Evolutionary conservation across 2,113 vertebrate species (phyloP), one percentile per base, ranked within the genome.

Genomic region (Triplophysa dalaica): DNA sequence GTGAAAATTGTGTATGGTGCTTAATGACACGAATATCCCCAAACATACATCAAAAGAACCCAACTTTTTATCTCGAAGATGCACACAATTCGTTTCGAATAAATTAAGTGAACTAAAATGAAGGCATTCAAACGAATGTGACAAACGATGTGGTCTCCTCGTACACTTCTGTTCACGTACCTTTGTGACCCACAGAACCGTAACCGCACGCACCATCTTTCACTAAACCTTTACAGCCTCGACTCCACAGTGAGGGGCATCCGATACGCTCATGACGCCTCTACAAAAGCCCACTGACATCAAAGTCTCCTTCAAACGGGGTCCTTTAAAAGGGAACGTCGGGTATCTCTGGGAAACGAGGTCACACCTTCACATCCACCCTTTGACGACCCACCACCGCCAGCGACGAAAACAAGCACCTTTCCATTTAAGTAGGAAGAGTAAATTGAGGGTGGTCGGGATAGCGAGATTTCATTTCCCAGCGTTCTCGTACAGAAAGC

Each of bases 261-360:
- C 38, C 26, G 75, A 78, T 70, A 90, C 81, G 78, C 89, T 88
- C 84, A 86, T 88, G 88, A 86, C 88, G 85, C 90, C 83, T 86
- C 80, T 63, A 92, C 90, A 93, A 93, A 91, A 87, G 90, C 90
- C 81, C 89, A 43, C 68, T 87, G 62, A 75, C 79, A 85, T 89
- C 84, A 78, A 85, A 92, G 91, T 91, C 90, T 90, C 64, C 70
- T 74, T 85, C 86, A 86, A 89, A 91, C 88, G 90, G 90, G 88
- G 85, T 63, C 70, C 2, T 7, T 8, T 24, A 22, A 70, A 74
- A 64, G 26, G 12, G 24, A 33, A 29, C 60, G 24, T 22, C 72
- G 45, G 70, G 74, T 19, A 70, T n/a, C 33, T 33, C 61, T 38
- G 26, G 1, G 48, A 6, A 72, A 72, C 29, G 43, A 48, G 48